phyloP scores from a whole-genome alignment of 2,797 vertebrate genomes.

The Fistularia commersonii region DNA sequence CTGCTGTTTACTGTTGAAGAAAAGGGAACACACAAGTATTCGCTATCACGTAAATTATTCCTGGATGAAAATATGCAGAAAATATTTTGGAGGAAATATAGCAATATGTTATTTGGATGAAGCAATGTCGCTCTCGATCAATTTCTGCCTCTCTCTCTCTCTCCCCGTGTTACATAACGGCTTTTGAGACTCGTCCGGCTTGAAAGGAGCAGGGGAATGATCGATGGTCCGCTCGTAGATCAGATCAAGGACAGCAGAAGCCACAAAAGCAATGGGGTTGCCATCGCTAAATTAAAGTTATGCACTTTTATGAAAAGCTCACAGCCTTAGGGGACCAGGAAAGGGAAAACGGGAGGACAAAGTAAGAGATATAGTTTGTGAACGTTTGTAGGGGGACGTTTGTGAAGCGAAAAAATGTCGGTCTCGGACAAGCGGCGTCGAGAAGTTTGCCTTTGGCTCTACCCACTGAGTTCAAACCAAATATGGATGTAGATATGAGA shows the following conservation, averaged over 20 bases:
- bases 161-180: conserved; percentile 29
- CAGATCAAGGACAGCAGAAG: conserved; percentile 31
- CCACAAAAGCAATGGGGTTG: conserved; percentile 23
- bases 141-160: conserved; percentile 5
- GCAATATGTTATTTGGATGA: conserved; percentile 3
- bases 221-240: conserved; percentile 25
- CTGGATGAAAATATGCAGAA: conserved; percentile 1
- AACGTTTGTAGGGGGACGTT: no score
- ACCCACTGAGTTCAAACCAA: no score
- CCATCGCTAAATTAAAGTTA: conserved; percentile 28
- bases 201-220: conserved; percentile 16
- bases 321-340: conserved; percentile 23
- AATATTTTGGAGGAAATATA: conserved; percentile 1
- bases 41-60: conserved; percentile 5
- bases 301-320: conserved; percentile 27
- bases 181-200: conserved; percentile 25
- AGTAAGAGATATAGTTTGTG: background rate
- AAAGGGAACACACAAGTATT: background rate
- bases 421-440: no score
- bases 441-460: no score
- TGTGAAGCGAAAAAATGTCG: no score
- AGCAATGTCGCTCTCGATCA: conserved; percentile 7
- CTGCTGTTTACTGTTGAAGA: background rate
- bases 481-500: no score
- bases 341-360: conserved; percentile 18